Conservation (phyloP, 1,140 invertebrate species). For the Drosophila simulans region DNA sequence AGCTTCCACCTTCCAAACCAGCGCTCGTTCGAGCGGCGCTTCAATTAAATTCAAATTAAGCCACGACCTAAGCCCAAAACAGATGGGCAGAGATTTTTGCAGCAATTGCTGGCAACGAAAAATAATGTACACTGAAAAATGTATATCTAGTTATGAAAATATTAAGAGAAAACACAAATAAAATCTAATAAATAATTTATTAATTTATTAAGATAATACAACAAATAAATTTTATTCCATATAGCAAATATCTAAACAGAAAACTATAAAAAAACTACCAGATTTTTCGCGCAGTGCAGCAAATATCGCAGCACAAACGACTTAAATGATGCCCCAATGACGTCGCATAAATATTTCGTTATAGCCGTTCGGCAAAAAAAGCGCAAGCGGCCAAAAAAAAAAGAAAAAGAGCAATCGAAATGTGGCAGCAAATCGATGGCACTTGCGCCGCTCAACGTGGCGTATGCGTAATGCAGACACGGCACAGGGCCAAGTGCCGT, state of each 20-base stretch:
- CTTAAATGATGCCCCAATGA: constrained; percentile 80
- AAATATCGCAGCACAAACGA: constrained; percentile 41
- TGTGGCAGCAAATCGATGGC: constrained; percentile 70
- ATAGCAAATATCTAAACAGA: no score
- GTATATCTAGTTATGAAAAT: neutral
- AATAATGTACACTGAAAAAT: neutral
- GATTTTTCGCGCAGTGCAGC: constrained; percentile 11
- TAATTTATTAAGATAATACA: neutral
- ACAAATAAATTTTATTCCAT: no score
- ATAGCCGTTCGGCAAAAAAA: constrained; percentile 40
- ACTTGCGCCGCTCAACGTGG: constrained; percentile 31
- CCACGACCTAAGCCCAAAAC: constrained; percentile 64
- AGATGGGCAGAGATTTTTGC: constrained; percentile 69
- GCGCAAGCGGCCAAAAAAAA: no score
- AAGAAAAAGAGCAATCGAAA: constrained; percentile 39
- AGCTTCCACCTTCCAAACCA: neutral
- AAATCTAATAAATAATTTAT: no score
- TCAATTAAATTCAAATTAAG: constrained; percentile 82
- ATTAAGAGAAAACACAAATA: neutral
- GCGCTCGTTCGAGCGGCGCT: constrained; percentile 35
- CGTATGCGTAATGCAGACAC: constrained; percentile 68
- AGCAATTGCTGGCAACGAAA: neutral
- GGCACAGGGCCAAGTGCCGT: constrained; percentile 44
- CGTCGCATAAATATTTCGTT: constrained; percentile 77
- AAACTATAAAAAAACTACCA: neutral